Evolutionary conservation across 2,888 invertebrate species (phyloP).

Genomic region (Habroteleia sp.): DNA sequence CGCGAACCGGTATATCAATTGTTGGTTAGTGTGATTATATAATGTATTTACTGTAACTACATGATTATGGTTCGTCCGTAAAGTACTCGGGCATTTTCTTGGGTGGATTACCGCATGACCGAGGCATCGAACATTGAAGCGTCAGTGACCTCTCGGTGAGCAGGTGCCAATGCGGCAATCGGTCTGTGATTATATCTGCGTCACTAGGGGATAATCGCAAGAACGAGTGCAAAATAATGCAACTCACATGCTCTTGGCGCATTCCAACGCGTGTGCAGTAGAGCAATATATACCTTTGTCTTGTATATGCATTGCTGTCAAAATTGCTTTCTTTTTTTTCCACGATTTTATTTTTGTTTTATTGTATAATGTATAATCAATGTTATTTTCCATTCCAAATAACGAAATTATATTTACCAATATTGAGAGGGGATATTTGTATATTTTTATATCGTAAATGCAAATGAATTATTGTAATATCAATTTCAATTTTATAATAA

Average conservation of each 20-base stretch:
- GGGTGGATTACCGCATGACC: conserved; percentile 17
- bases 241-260: conserved; percentile 69
- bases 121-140: conserved; percentile 14
- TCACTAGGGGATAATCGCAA: conserved; percentile 64
- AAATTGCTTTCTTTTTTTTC: conserved; percentile 25
- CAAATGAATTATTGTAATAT: too few species aligned
- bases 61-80: conserved; percentile 45
- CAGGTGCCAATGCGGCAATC: conserved; percentile 67
- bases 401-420: too few species aligned
- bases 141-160: conserved; percentile 62
- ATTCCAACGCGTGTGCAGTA: conserved; percentile 71
- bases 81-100: conserved; percentile 35
- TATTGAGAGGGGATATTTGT: too few species aligned
- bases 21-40: conserved; percentile 53
- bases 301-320: conserved; percentile 9
- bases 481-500: too few species aligned
- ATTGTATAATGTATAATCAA: background rate
- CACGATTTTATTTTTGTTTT: background rate
- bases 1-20: conserved; percentile 59
- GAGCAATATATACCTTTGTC: conserved; percentile 44
- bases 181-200: conserved; percentile 63
- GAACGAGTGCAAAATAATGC: conserved; percentile 70
- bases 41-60: conserved; percentile 59
- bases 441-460: too few species aligned
- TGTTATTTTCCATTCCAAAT: too few species aligned